Percentiles rank a stretch among this genome's conserved stretches.
Evolutionary conservation across 2,113 vertebrate species (phyloP).

Genomic region (Myotis brandtii): DNA sequence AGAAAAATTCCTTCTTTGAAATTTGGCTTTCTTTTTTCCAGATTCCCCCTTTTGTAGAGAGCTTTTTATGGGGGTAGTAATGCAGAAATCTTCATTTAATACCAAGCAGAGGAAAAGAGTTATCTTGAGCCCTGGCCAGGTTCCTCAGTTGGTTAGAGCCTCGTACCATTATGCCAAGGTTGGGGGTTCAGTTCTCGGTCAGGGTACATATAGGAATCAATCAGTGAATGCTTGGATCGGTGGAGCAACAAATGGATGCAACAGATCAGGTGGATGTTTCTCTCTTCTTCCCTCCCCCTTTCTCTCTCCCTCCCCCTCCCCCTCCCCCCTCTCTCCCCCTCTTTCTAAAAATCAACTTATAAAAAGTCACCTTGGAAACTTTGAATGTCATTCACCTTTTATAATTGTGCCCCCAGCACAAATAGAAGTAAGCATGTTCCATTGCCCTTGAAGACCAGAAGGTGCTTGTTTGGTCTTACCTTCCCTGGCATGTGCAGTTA

Average conservation of each 20-base stretch:
- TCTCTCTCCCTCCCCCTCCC: not conserved
- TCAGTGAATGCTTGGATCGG: not conserved
- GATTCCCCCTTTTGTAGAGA: slow-evolving; percentile 44
- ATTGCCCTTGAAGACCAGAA: not conserved
- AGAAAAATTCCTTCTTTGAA: slow-evolving; percentile 27
- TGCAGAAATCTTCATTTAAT: slow-evolving; percentile 23
- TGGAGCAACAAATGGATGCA: too few relatives aligned
- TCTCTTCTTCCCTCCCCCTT: not conserved
- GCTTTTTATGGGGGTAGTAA: not conserved
- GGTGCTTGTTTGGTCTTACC: not conserved
- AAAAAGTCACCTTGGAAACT: slow-evolving; percentile 47
- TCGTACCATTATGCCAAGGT: not conserved
- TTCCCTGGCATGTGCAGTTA: not conserved
- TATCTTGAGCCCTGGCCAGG: not conserved
- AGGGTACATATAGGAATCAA: not conserved
- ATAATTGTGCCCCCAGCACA: not conserved
- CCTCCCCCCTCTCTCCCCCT: not conserved
- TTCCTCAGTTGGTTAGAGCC: not conserved
- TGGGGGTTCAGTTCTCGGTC: not conserved
- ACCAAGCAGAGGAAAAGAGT: slow-evolving; percentile 1
- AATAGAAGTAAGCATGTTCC: not conserved
- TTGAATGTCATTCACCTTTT: not conserved
- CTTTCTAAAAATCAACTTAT: not conserved
- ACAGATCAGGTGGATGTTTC: not conserved
- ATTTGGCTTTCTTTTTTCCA: not conserved